These are phyloP conservation scores for Cecidostiba fungosa DNA, from an alignment of 2,888 invertebrate species.

Conservation along the genomic window DNA sequence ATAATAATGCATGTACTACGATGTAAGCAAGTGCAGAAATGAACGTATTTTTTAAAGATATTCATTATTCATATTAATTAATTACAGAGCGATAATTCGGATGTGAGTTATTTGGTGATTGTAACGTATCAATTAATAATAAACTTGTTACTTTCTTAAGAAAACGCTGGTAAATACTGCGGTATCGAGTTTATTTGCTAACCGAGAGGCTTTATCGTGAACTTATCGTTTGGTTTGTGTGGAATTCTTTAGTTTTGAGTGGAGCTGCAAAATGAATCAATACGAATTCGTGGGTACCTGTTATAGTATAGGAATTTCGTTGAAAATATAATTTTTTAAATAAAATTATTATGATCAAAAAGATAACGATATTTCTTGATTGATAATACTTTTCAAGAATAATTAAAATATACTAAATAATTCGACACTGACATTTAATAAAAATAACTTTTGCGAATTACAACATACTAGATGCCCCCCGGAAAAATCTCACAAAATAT, in stretches of 20 bases:
- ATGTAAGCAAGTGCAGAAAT: too few species aligned
- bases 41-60: too few species aligned
- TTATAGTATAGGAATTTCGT: background rate
- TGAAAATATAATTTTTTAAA: too few species aligned
- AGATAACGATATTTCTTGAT: too few species aligned
- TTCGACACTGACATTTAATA: too few species aligned
- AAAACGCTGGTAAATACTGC: background rate
- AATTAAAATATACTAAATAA: too few species aligned
- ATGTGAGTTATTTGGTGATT: background rate
- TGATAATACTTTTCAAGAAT: too few species aligned
- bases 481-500: too few species aligned
- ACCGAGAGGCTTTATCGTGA: constrained; percentile 10
- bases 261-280: background rate
- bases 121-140: background rate
- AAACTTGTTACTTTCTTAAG: background rate
- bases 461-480: too few species aligned
- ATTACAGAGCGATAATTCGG: background rate
- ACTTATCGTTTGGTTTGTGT: constrained; percentile 11
- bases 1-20: too few species aligned
- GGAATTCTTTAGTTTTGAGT: background rate
- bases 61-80: background rate
- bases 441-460: too few species aligned
- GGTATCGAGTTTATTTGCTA: background rate
- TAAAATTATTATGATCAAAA: too few species aligned
- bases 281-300: background rate